Percentiles rank a stretch among this genome's conserved stretches.
phyloP scores from a whole-genome alignment of 2,113 vertebrate genomes.

The Rhombomys opimus region DNA sequence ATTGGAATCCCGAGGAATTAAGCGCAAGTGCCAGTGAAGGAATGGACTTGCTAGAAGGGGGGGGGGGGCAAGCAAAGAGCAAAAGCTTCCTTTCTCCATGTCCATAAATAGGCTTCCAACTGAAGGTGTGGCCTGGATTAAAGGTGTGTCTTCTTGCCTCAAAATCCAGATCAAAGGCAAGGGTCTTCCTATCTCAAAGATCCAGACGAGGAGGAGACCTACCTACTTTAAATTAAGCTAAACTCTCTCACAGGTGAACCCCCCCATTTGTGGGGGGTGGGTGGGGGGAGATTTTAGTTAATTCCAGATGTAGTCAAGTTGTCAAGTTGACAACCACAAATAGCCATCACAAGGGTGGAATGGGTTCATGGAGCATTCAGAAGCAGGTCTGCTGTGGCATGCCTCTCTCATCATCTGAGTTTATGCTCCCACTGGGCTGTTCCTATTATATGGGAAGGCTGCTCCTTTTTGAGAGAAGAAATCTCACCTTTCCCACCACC shows the following conservation, averaged over 20 bases:
- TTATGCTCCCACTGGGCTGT: neutral
- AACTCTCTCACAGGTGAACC: neutral
- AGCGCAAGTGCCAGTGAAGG: neutral
- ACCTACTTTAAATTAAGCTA: neutral
- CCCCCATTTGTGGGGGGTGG: neutral
- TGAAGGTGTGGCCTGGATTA: neutral
- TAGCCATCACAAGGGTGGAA: neutral
- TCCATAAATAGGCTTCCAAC: neutral
- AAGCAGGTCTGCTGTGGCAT: neutral
- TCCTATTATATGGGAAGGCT: neutral
- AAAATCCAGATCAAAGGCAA: neutral
- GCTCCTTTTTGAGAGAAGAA: neutral
- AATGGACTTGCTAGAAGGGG: neutral
- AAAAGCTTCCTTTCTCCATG: neutral
- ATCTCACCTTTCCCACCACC: neutral
- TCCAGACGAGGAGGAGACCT: neutral
- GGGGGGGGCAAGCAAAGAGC: neutral
- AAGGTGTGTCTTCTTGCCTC: neutral
- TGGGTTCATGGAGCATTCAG: neutral
- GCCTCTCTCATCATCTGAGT: neutral
- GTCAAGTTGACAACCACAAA: neutral
- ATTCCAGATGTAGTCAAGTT: neutral
- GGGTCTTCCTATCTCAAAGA: neutral
- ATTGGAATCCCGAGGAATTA: neutral
- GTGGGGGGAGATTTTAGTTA: neutral